Base-by-base conservation (phyloP, 2,888 invertebrate genomes). In the Aphrophora alni region DNA sequence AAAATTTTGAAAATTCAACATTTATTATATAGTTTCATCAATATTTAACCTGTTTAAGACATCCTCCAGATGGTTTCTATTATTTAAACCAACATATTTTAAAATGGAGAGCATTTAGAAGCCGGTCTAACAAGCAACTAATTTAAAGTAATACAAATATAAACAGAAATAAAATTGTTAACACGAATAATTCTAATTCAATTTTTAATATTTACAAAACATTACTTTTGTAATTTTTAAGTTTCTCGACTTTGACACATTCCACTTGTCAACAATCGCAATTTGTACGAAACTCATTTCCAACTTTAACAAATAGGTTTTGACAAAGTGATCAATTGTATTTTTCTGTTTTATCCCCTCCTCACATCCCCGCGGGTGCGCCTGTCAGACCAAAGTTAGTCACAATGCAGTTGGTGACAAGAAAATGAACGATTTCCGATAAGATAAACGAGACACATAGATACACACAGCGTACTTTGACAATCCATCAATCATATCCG, bases 381-480 rank as follows among this genome's bases (percentile, higher is more conserved):
- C 59, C 59, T 59, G 59, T 59, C 27, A 33, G 10, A n/a, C 71
- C 71, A 59, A 59, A 59, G 59, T 59, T 59, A 59, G 78, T 71
- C 78, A 78, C 78, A 78, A 78, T 78, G 72, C 78, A 78, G 70
- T 78, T 78, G 80, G 80, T 81, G 82, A 82, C 82, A 81, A 82
- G 79, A 80, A 82, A 82, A 82, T 82, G 82, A 82, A 82, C 82
- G 82, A 82, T 82, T 82, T 80, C 72, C 82, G 82, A 82, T 82
- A 82, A 82, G 82, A 82, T 82, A 82, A 81, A 82, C 81, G 82
- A 81, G 80, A 75, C 59, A 73, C 72, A 70, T 68, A 75, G 28
- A 77, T 77, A 77, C 76, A 69, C 68, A 51, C 28, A 59, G 75
- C 75, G n/a, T 27, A 73, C 33, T 73, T 77, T 77, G 76, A 77